These are phyloP conservation scores for Xanthorhoe designata DNA, from an alignment of 2,888 invertebrate species.

Conservation along the genomic window DNA sequence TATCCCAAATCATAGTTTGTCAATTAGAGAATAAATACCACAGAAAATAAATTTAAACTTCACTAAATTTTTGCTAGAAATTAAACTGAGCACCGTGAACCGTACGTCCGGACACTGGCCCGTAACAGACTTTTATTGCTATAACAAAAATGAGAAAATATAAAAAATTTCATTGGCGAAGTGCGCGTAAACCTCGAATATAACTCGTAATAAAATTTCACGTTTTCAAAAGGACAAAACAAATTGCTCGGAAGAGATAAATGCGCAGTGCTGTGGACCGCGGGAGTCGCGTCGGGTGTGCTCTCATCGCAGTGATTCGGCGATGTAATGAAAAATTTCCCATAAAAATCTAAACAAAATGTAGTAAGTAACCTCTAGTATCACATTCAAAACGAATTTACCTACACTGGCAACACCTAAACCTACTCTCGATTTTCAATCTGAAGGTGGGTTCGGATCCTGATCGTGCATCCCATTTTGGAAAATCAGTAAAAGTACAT, in stretches of 20 bases:
- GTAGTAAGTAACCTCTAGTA: no score
- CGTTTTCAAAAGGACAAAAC: constrained; percentile 43
- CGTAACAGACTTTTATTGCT: constrained; percentile 19
- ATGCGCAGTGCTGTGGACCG: constrained; percentile 30
- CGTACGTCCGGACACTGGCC: constrained; percentile 5
- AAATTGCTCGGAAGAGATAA: constrained; percentile 65
- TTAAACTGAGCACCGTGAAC: constrained; percentile 3
- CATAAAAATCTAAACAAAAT: no score
- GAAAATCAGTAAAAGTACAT: no score
- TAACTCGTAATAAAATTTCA: constrained; percentile 45
- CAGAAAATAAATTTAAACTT: neutral
- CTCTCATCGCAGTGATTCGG: no score
- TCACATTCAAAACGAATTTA: no score
- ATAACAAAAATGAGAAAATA: constrained; percentile 33
- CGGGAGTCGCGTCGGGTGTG: neutral
- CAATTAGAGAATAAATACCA: neutral
- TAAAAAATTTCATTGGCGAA: constrained; percentile 34
- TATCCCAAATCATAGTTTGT: neutral
- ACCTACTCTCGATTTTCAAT: no score
- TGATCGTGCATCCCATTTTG: no score
- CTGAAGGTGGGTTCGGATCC: no score
- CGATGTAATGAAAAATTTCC: no score
- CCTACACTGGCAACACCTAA: no score
- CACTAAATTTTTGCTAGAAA: constrained; percentile 12
- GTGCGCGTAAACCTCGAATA: constrained; percentile 29